Conservation (phyloP, 1,140 invertebrate species). For the Augochlora pura region DNA sequence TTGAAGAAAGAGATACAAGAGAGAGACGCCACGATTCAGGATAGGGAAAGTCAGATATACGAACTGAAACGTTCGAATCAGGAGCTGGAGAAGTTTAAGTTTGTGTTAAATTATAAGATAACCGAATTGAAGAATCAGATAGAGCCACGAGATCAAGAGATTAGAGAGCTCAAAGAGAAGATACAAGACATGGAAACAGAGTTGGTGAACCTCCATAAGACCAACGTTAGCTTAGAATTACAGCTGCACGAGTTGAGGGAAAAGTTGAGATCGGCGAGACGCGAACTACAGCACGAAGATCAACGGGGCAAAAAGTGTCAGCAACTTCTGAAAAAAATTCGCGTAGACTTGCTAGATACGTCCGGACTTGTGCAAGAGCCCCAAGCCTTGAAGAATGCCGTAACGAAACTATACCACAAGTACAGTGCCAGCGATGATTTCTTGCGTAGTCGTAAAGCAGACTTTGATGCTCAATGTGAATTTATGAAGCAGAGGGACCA, state of each 20-base stretch:
- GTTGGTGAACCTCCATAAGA: constrained; percentile 85
- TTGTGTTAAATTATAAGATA: constrained; percentile 94
- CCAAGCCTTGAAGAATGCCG: constrained; percentile 87
- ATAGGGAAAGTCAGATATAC: constrained; percentile 91
- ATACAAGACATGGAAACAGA: constrained; percentile 89
- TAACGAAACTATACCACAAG: constrained; percentile 88
- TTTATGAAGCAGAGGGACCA: constrained; percentile 90
- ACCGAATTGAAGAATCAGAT: constrained; percentile 92
- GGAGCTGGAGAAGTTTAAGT: constrained; percentile 94
- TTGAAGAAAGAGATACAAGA: constrained; percentile 89
- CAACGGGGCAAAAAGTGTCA: constrained; percentile 84
- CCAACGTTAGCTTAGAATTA: constrained; percentile 84
- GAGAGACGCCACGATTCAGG: constrained; percentile 89
- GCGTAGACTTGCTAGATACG: constrained; percentile 88
- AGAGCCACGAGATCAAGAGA: constrained; percentile 89
- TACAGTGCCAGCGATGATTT: constrained; percentile 87
- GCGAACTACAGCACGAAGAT: constrained; percentile 86
- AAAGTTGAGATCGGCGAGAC: constrained; percentile 86
- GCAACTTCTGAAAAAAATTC: constrained; percentile 86
- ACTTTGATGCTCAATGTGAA: constrained; percentile 88
- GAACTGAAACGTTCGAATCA: constrained; percentile 92
- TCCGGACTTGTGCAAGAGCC: constrained; percentile 89
- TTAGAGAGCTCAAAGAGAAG: constrained; percentile 89
- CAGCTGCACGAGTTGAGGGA: constrained; percentile 87
- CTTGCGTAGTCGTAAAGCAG: constrained; percentile 82